These are phyloP conservation scores for Butorides virescens DNA, from an alignment of 2,113 vertebrate genomes.

Conservation along the genomic window DNA sequence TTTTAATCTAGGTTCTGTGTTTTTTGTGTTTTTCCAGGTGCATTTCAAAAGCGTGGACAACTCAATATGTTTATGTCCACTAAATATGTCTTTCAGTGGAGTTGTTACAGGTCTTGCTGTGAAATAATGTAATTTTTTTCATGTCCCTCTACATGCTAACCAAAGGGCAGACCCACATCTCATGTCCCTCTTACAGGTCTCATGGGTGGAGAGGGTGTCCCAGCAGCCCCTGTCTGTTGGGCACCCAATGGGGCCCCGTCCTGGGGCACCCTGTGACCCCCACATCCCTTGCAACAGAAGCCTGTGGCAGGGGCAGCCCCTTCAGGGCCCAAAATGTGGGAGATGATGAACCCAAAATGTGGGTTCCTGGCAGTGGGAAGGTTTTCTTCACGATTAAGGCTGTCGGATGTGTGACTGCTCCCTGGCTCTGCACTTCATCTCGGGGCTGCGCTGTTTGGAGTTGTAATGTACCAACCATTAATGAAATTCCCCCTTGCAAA, in stretches of 20 bases:
- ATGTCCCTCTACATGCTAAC: neutral
- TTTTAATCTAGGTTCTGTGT: neutral
- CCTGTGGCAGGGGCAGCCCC: too few relatives aligned
- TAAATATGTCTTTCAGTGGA: neutral
- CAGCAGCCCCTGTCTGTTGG: rapidly evolving
- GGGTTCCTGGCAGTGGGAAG: neutral
- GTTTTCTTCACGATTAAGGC: neutral
- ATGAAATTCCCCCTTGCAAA: neutral
- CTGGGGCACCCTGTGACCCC: neutral
- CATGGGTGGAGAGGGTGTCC: too few relatives aligned
- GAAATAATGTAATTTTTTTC: neutral
- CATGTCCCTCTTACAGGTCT: rapidly evolving
- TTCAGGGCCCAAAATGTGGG: neutral
- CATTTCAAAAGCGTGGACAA: neutral
- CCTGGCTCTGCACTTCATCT: neutral
- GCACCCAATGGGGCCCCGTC: neutral
- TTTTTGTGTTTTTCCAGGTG: neutral
- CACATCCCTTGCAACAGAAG: neutral
- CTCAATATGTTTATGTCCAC: neutral
- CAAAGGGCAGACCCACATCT: neutral
- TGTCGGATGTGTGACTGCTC: rapidly evolving
- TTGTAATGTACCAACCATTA: neutral
- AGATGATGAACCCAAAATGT: rapidly evolving
- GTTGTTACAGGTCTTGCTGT: neutral
- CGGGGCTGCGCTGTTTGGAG: neutral